Base-by-base conservation (phyloP, 1,140 invertebrate species). In the Brachionus asplanchnoidis region DNA sequence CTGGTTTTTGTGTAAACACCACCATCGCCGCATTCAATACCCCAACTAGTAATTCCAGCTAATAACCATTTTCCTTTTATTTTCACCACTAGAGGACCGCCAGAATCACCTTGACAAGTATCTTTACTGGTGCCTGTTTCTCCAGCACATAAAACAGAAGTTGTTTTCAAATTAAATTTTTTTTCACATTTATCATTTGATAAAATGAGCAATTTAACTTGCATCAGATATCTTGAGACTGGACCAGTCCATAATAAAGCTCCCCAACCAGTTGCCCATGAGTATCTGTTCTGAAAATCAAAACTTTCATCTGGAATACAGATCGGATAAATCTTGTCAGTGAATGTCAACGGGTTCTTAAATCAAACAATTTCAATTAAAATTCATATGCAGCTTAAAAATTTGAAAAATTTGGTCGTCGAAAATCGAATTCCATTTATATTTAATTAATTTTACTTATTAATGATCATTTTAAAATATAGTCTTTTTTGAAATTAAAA, bases 61-160 rank as follows among this genome's bases (percentile, higher is more conserved):
- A 73, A n/a, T 14, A 40, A 70, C 23, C 36, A 84, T 75, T 44
- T 46, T 36, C 9, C 7, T 32, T 42, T 17, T 50, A 17, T 12
- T 20, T 17, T 0, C 23, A 28, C 7, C 20, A 66, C 40, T 26
- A 84, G 44, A 23, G 80, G 80, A 66, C 80, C 80, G 9, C 80
- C 80, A 20, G 60, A 68, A 70, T 84, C 80, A 44, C 80, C 80
- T 44, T 77, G 83, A 40, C 83, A 84, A n/a, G 83, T 28, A 73
- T 84, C 83, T 36, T 28, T 56, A 77, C 46, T 50, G 1, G 7
- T 14, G 28, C 36, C 36, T 23, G 5, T 32, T 17, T 36, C n/a
- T 8, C 83, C 83, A 36, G 83, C 65, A 70, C 83, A 84, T 4
- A 84, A 0, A 12, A 14, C 40, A 2, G 20, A 8, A 23, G n/a